phyloP scores from a whole-genome alignment of 1,140 invertebrate species.

The Popillia japonica region DNA sequence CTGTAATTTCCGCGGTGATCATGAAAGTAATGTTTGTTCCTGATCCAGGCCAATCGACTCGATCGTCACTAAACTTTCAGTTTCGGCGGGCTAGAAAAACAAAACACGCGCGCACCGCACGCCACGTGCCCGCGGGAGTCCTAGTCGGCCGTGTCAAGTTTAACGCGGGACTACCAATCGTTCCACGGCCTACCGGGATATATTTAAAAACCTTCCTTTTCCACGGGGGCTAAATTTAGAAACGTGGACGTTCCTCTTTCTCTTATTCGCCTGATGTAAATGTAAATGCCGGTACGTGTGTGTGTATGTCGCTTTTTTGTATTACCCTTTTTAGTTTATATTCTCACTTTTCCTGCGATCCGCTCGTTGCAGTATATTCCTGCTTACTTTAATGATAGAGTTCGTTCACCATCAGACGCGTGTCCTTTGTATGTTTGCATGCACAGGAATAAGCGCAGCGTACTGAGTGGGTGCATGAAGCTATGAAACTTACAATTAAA shows the following conservation, averaged over 20 bases:
- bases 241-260: neutral
- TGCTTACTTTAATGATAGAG: too few relatives aligned
- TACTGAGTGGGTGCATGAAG: too few relatives aligned
- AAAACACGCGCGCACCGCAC: neutral
- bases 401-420: too few relatives aligned
- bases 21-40: too few relatives aligned
- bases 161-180: slow-evolving; percentile 11
- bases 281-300: neutral
- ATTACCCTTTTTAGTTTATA: slow-evolving; percentile 1
- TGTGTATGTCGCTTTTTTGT: neutral
- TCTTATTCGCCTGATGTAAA: neutral
- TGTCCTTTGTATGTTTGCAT: too few relatives aligned
- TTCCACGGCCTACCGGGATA: slow-evolving; percentile 3
- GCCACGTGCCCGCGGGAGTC: neutral
- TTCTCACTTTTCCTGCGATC: neutral
- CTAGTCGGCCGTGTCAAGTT: neutral
- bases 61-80: neutral
- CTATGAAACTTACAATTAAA: too few relatives aligned
- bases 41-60: neutral
- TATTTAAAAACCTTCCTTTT: slow-evolving; percentile 5
- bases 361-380: neutral
- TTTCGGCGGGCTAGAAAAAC: neutral
- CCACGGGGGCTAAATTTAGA: slow-evolving; percentile 5
- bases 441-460: too few relatives aligned
- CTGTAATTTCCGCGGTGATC: too few relatives aligned